Evolutionary conservation across 2,797 vertebrate species (phyloP).

Genomic region (Sebastes hopkinsi): DNA sequence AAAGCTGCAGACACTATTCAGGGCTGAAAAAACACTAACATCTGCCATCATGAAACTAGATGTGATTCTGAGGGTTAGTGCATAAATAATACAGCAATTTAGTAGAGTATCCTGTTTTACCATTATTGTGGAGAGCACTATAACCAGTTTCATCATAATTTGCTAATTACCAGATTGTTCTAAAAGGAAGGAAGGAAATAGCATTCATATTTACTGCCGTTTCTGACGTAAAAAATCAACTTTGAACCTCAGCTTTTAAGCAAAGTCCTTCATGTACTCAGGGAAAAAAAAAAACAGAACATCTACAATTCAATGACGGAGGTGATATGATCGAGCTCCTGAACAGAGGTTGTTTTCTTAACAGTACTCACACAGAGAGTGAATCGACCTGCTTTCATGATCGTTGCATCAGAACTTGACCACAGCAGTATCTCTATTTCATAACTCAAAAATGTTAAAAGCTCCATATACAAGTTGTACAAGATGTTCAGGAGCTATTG

Average conservation of each 20-base stretch:
- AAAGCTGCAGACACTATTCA: neutral
- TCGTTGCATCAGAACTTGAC: neutral
- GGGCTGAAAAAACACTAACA: neutral
- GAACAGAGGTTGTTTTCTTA: neutral
- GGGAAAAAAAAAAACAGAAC: too few species aligned
- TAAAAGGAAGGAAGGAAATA: neutral
- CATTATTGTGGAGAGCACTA: neutral
- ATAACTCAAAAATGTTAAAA: neutral
- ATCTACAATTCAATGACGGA: too few species aligned
- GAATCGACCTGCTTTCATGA: too few species aligned
- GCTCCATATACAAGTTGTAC: too few species aligned
- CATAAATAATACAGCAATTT: neutral
- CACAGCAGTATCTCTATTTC: neutral
- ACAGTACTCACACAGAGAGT: too few species aligned
- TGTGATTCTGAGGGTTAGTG: neutral
- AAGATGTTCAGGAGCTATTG: neutral
- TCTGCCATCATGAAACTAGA: neutral
- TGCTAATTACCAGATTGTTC: neutral
- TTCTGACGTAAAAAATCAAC: neutral
- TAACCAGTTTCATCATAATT: neutral
- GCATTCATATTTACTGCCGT: neutral
- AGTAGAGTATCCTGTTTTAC: too few species aligned
- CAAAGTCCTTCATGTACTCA: neutral
- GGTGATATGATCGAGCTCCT: neutral
- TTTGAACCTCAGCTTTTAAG: neutral